A percentile compares a stretch with the other conserved stretches of the same genome.
Evolutionary conservation across 1,140 invertebrate species (phyloP).

Genomic region (Drosophila navojoa): DNA sequence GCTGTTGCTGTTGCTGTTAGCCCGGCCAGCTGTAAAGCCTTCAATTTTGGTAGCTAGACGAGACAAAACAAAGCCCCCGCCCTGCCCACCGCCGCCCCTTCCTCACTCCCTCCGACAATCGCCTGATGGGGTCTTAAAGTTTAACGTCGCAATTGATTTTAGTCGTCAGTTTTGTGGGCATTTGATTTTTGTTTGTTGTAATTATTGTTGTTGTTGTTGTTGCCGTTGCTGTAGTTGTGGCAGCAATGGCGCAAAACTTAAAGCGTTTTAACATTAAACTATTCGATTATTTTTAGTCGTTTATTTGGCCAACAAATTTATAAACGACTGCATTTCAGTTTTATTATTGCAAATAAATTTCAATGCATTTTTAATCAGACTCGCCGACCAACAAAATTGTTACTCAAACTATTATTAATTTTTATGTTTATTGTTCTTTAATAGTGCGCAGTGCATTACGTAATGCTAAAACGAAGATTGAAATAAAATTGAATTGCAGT

Average conservation of each 20-base stretch:
- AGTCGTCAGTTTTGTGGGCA: conserved; percentile 79
- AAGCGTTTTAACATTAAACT: conserved; percentile 55
- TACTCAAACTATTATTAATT: conserved; percentile 58
- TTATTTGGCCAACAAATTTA: conserved; percentile 48
- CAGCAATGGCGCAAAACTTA: conserved; percentile 60
- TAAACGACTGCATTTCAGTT: conserved; percentile 56
- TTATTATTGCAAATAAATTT: conserved; percentile 73
- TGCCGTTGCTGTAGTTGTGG: conserved; percentile 27
- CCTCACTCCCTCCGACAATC: neutral
- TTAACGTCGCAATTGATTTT: conserved; percentile 80
- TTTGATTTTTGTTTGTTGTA: conserved; percentile 62
- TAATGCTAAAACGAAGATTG: conserved; percentile 3
- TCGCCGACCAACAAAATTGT: conserved; percentile 31
- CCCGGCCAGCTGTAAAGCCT: conserved; percentile 56
- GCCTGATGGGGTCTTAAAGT: conserved; percentile 64
- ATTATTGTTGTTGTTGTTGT: conserved; percentile 25
- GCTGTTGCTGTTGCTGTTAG: conserved; percentile 13
- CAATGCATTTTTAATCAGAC: conserved; percentile 76
- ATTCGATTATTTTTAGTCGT: conserved; percentile 51
- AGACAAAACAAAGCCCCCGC: conserved; percentile 30
- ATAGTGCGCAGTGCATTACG: conserved; percentile 20
- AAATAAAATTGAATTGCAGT: conserved; percentile 1
- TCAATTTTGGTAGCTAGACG: conserved; percentile 64
- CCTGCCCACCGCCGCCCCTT: conserved; percentile 1
- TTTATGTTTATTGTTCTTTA: conserved; percentile 42